phyloP scores from a whole-genome alignment of 2,113 vertebrate genomes.

The Narcine bancroftii region DNA sequence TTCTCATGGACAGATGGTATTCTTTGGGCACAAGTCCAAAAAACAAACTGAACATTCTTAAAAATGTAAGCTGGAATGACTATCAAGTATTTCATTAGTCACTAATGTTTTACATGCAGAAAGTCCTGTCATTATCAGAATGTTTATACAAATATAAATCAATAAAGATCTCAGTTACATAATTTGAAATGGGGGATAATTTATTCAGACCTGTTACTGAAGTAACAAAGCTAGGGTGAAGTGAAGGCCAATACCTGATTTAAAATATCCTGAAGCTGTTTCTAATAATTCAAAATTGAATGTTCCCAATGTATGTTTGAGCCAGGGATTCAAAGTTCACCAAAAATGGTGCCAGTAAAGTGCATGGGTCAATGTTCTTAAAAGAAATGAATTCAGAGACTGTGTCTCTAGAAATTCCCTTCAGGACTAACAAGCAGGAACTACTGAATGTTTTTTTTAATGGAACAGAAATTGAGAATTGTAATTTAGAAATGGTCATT shows the following conservation, averaged over 20 bases:
- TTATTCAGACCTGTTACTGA: not conserved
- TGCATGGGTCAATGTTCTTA: no score
- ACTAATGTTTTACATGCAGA: not conserved
- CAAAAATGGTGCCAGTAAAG: no score
- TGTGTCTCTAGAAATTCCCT: no score
- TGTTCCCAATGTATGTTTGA: not conserved
- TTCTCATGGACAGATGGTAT: not conserved
- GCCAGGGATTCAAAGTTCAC: not conserved
- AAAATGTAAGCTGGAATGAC: not conserved
- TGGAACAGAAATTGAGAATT: no score
- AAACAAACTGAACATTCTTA: not conserved
- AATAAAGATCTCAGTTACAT: not conserved
- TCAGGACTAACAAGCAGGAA: no score
- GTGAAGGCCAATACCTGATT: not conserved
- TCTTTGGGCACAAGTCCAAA: not conserved
- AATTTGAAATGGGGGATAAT: not conserved
- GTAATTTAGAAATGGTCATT: no score
- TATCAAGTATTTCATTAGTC: not conserved
- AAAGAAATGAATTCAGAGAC: no score
- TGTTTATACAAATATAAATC: not conserved
- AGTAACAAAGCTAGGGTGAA: not conserved
- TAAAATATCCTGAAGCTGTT: not conserved
- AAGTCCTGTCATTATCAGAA: not conserved
- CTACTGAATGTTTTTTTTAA: no score
- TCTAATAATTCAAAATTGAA: not conserved